Evolutionary conservation across 2,113 vertebrate species (phyloP), one percentile per base, ranked within the genome.

Genomic region (Macquaria ambigua): DNA sequence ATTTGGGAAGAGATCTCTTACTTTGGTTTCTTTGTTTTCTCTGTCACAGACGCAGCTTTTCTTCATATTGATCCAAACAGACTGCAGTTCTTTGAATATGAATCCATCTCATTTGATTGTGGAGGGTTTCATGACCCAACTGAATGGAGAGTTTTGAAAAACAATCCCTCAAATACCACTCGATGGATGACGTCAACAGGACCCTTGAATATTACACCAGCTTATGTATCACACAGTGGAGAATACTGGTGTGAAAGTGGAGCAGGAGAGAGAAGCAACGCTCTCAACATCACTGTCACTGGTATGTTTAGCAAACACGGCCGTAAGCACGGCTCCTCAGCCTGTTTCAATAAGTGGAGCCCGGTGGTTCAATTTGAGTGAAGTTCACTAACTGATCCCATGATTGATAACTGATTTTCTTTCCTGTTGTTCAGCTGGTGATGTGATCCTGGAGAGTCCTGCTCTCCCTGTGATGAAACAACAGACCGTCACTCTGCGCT

Each of bases 231-330:
- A n/a, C n/a, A n/a, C n/a, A n/a, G n/a, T 56, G 79, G 79, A 64
- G 59, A 41, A 31, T 81, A 81, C 69, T 81, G 69, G 59, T 81
- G 79, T 81, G 69, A 66, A 39, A 31, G 53, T 43, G 14, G 12
- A 55, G 16, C 11, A 6, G 46, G 79, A 46, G 5, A 66, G n/a
- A 81, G 48, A 72, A 81, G 69, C 48, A 56, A 21, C n/a, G 1
- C 34, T 15, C 4, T 81, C 8, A 73, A 56, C 70, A 66, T 81
- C 58, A 23, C 34, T 12, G 48, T 81, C 3, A 64, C 48, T 23
- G 46, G 79, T 81, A 56, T n/a, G n/a, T n/a, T n/a, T n/a, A n/a
- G 15, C 1, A 46, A 67, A n/a, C n/a, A n/a, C n/a, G n/a, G n/a
- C n/a, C n/a, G n/a, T n/a, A n/a, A n/a, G n/a, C n/a, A n/a, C n/a